Percentiles rank a stretch among this genome's conserved stretches.
These are phyloP conservation scores for Dusona sp. DNA, from an alignment of 2,888 invertebrate species.

Conservation along the genomic window DNA sequence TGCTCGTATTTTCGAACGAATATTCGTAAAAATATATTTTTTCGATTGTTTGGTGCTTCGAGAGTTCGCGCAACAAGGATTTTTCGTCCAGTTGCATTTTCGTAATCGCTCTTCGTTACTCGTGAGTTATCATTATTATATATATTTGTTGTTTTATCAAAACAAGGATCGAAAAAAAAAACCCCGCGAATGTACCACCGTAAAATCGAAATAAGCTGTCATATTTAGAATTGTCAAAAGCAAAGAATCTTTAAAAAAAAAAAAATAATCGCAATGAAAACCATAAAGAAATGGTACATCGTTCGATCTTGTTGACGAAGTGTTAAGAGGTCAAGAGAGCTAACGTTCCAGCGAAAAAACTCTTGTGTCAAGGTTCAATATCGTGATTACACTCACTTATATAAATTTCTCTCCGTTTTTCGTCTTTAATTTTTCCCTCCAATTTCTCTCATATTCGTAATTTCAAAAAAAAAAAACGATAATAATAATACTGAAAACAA, in stretches of 20 bases:
- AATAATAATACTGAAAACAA: neutral
- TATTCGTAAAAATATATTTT: neutral
- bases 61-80: neutral
- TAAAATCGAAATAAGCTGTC: neutral
- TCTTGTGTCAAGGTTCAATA: conserved; percentile 1
- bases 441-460: neutral
- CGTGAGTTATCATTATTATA: neutral
- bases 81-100: neutral
- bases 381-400: neutral
- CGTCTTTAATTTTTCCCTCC: neutral
- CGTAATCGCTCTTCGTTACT: neutral
- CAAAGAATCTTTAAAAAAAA: neutral
- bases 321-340: neutral
- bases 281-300: neutral
- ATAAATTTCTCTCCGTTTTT: neutral
- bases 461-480: neutral
- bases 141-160: neutral
- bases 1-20: neutral
- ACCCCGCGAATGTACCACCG: neutral
- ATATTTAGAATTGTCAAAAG: neutral
- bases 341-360: neutral
- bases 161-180: neutral
- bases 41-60: neutral
- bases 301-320: neutral
- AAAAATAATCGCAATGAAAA: neutral